These are phyloP conservation scores for Coptodon rendalli DNA, from an alignment of 2,113 vertebrate genomes.

Conservation along the genomic window DNA sequence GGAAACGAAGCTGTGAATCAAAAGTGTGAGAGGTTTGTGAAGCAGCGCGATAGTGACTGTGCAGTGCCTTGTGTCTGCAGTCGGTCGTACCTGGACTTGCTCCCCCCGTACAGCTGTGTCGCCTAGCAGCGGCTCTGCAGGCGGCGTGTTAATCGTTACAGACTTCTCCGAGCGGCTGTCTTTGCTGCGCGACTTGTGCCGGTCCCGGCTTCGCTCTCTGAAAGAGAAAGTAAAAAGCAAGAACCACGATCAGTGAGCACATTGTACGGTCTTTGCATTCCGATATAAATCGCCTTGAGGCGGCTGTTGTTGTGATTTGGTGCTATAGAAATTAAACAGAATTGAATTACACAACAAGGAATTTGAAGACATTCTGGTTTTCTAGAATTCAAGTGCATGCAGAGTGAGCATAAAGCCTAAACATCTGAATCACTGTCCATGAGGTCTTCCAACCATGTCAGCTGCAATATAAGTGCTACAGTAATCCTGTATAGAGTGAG, in stretches of 20 bases:
- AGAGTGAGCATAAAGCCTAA: neutral
- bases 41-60: neutral
- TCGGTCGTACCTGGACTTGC: slow-evolving; percentile 78
- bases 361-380: neutral
- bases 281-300: neutral
- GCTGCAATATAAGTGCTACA: slow-evolving; percentile 37
- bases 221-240: neutral
- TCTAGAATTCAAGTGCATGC: neutral
- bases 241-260: neutral
- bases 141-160: slow-evolving; percentile 87
- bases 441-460: neutral
- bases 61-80: neutral
- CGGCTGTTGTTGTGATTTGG: neutral
- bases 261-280: neutral
- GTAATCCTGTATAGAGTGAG: slow-evolving; percentile 27
- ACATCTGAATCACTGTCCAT: neutral
- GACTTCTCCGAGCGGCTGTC: slow-evolving; percentile 91
- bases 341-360: neutral
- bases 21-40: neutral
- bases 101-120: slow-evolving; percentile 77
- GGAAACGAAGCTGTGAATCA: neutral
- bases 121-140: slow-evolving; percentile 80
- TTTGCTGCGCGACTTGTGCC: slow-evolving; percentile 88
- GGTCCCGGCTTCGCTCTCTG: slow-evolving; percentile 85
- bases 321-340: neutral